Percentiles rank a stretch among this genome's conserved stretches.
phyloP scores from a whole-genome alignment of 2,797 vertebrate genomes.

The Poecilia gillii region DNA sequence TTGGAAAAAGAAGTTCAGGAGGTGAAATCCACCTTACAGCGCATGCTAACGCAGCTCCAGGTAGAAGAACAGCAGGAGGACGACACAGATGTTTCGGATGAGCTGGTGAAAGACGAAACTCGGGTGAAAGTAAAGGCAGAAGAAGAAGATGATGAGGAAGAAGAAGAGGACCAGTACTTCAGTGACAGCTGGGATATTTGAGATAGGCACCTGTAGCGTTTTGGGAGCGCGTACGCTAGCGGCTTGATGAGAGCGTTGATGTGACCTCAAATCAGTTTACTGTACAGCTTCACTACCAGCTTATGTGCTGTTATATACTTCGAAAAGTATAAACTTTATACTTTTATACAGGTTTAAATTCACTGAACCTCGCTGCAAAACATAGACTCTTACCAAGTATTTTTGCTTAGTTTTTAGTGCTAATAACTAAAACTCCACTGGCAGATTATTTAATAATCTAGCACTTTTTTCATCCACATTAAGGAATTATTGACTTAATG shows the following conservation, averaged over 20 bases:
- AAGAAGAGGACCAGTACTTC: conserved; percentile 83
- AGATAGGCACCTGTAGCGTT: conserved; percentile 53
- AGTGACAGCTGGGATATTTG: conserved; percentile 87
- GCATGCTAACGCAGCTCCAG: conserved; percentile 85
- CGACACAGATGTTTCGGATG: conserved; percentile 51
- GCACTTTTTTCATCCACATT: too few species aligned
- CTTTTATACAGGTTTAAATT: neutral
- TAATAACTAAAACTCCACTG: too few species aligned
- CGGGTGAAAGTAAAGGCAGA: conserved; percentile 48
- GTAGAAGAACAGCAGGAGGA: conserved; percentile 68
- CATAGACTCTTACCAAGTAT: too few species aligned
- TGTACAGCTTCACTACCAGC: conserved; percentile 34
- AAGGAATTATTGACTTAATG: too few species aligned
- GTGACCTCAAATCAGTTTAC: conserved; percentile 62
- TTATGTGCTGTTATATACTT: conserved; percentile 23
- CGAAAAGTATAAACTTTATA: neutral
- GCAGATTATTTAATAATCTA: too few species aligned
- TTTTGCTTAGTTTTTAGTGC: too few species aligned
- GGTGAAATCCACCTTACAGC: conserved; percentile 88
- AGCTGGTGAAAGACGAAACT: conserved; percentile 61
- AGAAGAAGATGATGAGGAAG: conserved; percentile 63
- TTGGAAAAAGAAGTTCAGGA: conserved; percentile 89
- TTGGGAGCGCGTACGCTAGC: conserved; percentile 48
- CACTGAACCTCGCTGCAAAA: neutral
- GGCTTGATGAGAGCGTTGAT: conserved; percentile 51